A percentile compares a stretch with the other conserved stretches of the same genome.
phyloP scores from a whole-genome alignment of 1,140 invertebrate genomes.

The Scaptomyza montana region DNA sequence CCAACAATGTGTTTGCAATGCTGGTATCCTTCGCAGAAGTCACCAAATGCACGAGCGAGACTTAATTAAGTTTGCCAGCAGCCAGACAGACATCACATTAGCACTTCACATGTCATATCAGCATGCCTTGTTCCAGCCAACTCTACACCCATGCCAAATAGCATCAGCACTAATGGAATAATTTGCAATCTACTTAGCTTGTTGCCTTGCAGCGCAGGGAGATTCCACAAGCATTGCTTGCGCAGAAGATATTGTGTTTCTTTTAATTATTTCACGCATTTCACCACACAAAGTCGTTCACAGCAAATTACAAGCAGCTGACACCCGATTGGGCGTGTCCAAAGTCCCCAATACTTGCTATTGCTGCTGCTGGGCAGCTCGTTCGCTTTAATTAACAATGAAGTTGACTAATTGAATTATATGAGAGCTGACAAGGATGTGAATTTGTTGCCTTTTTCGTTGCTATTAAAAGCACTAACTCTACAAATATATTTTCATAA shows the following conservation, averaged over 20 bases:
- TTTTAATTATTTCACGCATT: slow-evolving; percentile 79
- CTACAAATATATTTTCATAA: background rate
- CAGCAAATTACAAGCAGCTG: slow-evolving; percentile 50
- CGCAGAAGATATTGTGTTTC: slow-evolving; percentile 29
- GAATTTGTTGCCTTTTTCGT: slow-evolving; percentile 5
- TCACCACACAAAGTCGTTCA: slow-evolving; percentile 48
- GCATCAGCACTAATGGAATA: slow-evolving; percentile 80
- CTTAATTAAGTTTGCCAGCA: slow-evolving; percentile 37
- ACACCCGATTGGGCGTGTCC: slow-evolving; percentile 38
- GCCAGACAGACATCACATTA: slow-evolving; percentile 47
- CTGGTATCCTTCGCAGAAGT: background rate
- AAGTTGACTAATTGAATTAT: slow-evolving; percentile 73
- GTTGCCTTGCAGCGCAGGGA: slow-evolving; percentile 38
- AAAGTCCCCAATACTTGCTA: slow-evolving; percentile 4
- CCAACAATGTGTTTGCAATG: background rate
- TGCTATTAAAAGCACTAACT: slow-evolving; percentile 3
- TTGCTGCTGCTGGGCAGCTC: slow-evolving; percentile 24
- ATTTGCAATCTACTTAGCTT: slow-evolving; percentile 80
- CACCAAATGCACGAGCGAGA: background rate
- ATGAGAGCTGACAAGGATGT: slow-evolving; percentile 32
- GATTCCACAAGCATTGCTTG: slow-evolving; percentile 11
- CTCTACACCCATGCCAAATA: slow-evolving; percentile 50
- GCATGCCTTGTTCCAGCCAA: background rate
- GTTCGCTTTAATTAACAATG: slow-evolving; percentile 70
- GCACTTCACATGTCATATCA: slow-evolving; percentile 70